phyloP scores from a whole-genome alignment of 2,888 invertebrate species.

The Drosophila sordidapex region DNA sequence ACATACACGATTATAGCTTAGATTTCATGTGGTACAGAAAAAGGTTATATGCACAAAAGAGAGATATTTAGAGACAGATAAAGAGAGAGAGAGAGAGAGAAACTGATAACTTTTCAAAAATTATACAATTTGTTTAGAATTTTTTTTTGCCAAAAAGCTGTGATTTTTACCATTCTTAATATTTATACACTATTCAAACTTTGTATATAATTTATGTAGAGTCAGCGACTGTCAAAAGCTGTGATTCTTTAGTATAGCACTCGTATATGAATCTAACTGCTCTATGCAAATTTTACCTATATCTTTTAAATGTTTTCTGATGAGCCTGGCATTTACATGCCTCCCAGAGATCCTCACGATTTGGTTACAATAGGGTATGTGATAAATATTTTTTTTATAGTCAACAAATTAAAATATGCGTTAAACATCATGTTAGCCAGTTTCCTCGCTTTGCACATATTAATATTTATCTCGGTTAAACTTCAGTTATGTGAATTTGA shows the following conservation, averaged over 20 bases:
- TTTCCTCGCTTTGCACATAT: neutral
- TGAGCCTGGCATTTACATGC: neutral
- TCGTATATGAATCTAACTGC: neutral
- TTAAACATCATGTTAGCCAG: neutral
- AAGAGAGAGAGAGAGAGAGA: neutral
- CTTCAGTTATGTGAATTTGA: neutral
- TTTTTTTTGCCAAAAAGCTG: neutral
- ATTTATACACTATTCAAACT: neutral
- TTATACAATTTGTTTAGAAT: neutral
- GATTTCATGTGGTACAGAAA: neutral
- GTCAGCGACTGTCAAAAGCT: neutral
- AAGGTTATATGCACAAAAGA: neutral
- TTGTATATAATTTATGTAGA: neutral
- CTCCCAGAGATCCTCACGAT: neutral
- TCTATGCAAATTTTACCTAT: neutral
- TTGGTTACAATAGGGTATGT: neutral
- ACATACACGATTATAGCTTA: neutral
- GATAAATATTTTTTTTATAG: neutral
- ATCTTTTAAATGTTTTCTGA: neutral
- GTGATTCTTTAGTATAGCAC: neutral
- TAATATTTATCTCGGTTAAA: neutral
- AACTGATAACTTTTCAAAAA: neutral
- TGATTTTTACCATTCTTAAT: neutral
- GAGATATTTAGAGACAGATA: neutral
- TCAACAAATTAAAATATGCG: neutral